Evolutionary conservation across 2,113 vertebrate genomes (phyloP).

Genomic region (Catagonus wagneri): DNA sequence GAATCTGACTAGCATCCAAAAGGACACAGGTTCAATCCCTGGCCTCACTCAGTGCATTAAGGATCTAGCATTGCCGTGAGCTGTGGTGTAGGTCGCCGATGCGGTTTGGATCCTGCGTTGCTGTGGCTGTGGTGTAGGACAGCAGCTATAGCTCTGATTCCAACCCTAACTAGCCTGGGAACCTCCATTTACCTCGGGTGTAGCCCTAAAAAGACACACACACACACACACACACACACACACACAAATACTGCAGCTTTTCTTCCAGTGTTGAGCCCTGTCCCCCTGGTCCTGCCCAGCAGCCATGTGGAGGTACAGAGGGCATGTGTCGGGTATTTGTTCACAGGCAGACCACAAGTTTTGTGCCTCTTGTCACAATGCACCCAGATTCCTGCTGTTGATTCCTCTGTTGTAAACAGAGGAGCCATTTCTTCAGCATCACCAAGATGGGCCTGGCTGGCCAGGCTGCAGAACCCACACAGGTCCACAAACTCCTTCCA

Average conservation of each 20-base stretch:
- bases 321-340: background rate
- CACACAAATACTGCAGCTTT: background rate
- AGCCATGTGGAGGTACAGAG: accelerated
- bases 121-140: too few species aligned
- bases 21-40: too few species aligned
- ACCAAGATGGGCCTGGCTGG: background rate
- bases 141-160: too few species aligned
- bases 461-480: background rate
- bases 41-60: too few species aligned
- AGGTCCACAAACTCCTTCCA: background rate
- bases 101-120: too few species aligned
- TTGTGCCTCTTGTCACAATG: background rate
- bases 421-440: background rate
- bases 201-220: too few species aligned
- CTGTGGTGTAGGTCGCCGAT: too few species aligned
- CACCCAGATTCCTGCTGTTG: background rate
- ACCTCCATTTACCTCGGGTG: too few species aligned
- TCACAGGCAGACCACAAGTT: background rate
- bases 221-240: too few species aligned
- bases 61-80: too few species aligned
- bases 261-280: background rate
- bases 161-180: too few species aligned
- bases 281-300: background rate
- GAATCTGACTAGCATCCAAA: too few species aligned
- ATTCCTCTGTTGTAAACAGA: background rate